Evolutionary conservation across 2,113 vertebrate genomes (phyloP), one percentile per base, ranked within the genome.

Genomic region (Mormoops blainvillei): DNA sequence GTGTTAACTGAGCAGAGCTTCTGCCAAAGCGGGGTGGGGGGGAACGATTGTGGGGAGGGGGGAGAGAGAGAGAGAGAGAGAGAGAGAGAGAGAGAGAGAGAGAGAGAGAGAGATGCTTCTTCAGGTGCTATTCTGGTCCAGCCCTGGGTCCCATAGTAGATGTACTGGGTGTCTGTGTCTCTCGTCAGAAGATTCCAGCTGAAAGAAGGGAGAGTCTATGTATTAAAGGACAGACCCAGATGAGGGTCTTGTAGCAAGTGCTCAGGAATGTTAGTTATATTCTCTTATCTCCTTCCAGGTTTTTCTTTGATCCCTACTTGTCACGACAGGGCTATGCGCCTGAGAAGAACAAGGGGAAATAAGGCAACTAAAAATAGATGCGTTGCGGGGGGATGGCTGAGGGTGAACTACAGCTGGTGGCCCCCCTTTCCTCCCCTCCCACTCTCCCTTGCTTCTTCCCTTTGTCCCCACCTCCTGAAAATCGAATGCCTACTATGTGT

Each of bases 291-390:
- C 61, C 68, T 26, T 33, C 54, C 33, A 52, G n/a, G 24, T 5
- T 92, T 68, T 87, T 89, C 43, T 90, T 61, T 78, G 61, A 87
- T 71, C 45, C 41, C 43, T 54, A 56, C 24, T 61, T 76, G 33
- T 88, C 65, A 54, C 26, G 31, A 54, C n/a, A 68, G 56, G 82
- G 50, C 50, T 36, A 33, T 24, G 52, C 26, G n/a, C 45, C 38
- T 24, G 28, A 50, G 61, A 70, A 82, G 45, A 52, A 38, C 20
- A 36, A 11, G 52, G 48, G 19, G 7, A 67, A 78, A 91, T 10
- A 54, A 71, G n/a, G 38, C 36, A 43, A 5, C 38, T 36, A 43
- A 93, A 56, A 68, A 26, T 12, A 71, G 36, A 48, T 24, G 80
- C 50, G 45, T 31, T 43, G 38, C 84, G 24, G 1, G 15, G 10